Evolutionary conservation across 1,140 invertebrate genomes (phyloP), one percentile per base, ranked within the genome.

Genomic region (Ooceraea biroi): DNA sequence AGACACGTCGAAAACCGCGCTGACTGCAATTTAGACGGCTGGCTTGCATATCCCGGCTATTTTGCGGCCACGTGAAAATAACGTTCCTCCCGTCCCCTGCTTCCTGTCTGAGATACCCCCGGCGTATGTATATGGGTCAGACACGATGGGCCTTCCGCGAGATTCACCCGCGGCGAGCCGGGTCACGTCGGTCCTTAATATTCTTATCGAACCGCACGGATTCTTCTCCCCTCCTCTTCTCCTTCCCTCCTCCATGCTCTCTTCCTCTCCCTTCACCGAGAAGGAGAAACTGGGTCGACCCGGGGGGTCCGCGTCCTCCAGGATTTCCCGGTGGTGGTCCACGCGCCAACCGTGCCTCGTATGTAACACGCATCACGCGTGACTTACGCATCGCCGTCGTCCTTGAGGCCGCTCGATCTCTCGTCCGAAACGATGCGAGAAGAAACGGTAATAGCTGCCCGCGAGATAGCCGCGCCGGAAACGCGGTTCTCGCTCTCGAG

Each of bases 121-220:
- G 36, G 36, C 36, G n/a, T n/a, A n/a, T n/a, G 27, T 71, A 80
- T 71, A 80, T 78, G n/a, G 76, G 66, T 80, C 76, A 80, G 50
- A 69, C 22, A 55, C 36, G 22, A 57, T 48, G 50, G 36, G n/a
- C 50, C 30, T 80, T 80, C 65, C 63, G 22, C 55, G 63, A 69
- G 11, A 52, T 66, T 60, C 69, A 77, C 52, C 25, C 30, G 41
- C 22, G 50, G 60, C 41, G 63, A 69, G 48, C 52, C 80, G 73
- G 86, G 85, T 86, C 88, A 85, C 82, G 74, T 85, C 74, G 76
- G 61, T 89, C 72, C 85, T 87, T 87, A 89, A 89, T 87, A 87
- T 83, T 72, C 77, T 76, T 85, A 89, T 88, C 87, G 85, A 88
- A 85, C 60, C 36, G 63, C 3, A n/a, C n/a, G n/a, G 5, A 17